Percentiles rank a stretch among this genome's conserved stretches.
Evolutionary conservation across 2,113 vertebrate species (phyloP).

Genomic region (Egretta garzetta): DNA sequence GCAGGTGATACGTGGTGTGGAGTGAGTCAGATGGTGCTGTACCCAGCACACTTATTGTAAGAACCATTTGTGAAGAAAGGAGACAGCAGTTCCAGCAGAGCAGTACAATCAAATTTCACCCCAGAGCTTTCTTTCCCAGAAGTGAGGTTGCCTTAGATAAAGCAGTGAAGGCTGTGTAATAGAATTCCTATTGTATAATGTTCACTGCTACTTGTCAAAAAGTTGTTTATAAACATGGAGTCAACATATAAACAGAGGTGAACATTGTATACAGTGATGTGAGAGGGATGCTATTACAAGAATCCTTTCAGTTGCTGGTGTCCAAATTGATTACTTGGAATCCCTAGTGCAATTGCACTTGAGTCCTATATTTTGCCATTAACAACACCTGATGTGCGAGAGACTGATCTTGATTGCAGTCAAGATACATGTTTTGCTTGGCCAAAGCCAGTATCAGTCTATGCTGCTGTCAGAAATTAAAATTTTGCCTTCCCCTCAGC

Average conservation of each 20-base stretch:
- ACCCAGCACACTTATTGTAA: neutral
- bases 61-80: neutral
- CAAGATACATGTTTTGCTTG: neutral
- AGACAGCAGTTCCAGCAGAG: neutral
- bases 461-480: neutral
- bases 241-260: neutral
- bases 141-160: neutral
- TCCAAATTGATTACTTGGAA: neutral
- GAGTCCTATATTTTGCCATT: neutral
- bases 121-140: neutral
- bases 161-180: neutral
- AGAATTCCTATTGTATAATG: neutral
- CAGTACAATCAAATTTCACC: neutral
- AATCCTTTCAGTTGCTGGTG: neutral
- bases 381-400: neutral
- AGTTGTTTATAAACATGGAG: neutral
- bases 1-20: accelerated
- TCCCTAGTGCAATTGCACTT: neutral
- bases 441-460: neutral
- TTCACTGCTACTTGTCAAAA: neutral
- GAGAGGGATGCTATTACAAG: neutral
- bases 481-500: neutral
- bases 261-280: neutral
- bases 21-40: neutral
- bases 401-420: neutral